Percentiles rank a stretch among this genome's conserved stretches.
Evolutionary conservation across 2,113 vertebrate species (phyloP).

Genomic region (Paralichthys olivaceus): DNA sequence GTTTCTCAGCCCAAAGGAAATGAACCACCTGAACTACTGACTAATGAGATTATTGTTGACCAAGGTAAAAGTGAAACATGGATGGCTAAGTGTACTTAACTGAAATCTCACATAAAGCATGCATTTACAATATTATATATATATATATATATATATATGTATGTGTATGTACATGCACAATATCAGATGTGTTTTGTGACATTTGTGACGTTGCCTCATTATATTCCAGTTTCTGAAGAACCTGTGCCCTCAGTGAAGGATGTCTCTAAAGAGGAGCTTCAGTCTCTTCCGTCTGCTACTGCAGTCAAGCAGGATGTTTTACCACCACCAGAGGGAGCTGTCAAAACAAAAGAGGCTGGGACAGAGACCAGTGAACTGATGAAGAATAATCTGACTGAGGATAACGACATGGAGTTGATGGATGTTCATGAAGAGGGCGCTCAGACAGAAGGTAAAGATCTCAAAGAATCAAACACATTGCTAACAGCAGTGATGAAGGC

Average conservation of each 20-base stretch:
- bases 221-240: slow-evolving; percentile 4
- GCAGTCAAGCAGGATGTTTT: slow-evolving; percentile 27
- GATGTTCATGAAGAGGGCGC: slow-evolving; percentile 55
- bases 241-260: slow-evolving; percentile 15
- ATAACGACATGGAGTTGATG: slow-evolving; percentile 55
- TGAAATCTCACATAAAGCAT: slow-evolving; percentile 3
- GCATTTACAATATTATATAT: not conserved
- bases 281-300: slow-evolving; percentile 22
- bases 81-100: not conserved
- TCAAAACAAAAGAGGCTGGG: slow-evolving; percentile 8
- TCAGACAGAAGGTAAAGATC: slow-evolving; percentile 52
- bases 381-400: slow-evolving; percentile 48
- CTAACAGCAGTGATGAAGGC: not conserved
- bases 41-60: slow-evolving; percentile 60
- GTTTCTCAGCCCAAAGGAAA: slow-evolving; percentile 29
- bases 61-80: slow-evolving; percentile 53
- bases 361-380: slow-evolving; percentile 16
- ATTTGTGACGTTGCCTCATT: not conserved
- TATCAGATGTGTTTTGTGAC: not conserved
- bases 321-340: slow-evolving; percentile 35
- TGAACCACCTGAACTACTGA: slow-evolving; percentile 51
- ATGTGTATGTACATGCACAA: not conserved
- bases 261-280: slow-evolving; percentile 20
- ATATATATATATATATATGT: too few species aligned
- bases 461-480: not conserved